Base-by-base conservation (phyloP, 1,140 invertebrate species). In the Asobara japonica region DNA sequence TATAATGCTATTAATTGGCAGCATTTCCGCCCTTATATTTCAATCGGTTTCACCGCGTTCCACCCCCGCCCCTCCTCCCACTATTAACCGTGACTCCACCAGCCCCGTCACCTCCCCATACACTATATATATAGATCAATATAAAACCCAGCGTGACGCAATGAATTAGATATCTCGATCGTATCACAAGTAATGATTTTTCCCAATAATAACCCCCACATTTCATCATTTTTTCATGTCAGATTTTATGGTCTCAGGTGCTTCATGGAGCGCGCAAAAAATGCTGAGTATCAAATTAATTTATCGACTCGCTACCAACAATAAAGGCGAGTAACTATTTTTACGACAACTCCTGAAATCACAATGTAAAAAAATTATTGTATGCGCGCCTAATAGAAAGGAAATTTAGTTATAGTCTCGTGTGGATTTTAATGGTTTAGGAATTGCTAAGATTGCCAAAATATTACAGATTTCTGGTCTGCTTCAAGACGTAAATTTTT, bases 1-100 rank as follows among this genome's bases (percentile, higher is more conserved):
- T 81, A 81, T 79, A 79, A 79, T 77, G 72, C 78, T 77, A 82
- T 84, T 80, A 80, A 83, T 82, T 80, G 77, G 69, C 67, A 74
- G 73, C 70, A 62, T 79, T 80, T 83, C 78, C 79, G 78, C 79
- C 77, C 77, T 79, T 78, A 78, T 79, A 80, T 80, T 83, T 81
- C 77, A 80, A 82, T 82, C 74, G 41, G 65, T 71, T 75, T 73
- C 60, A 62, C 27, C 11, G 27, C 18, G 27, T 60, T 38, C 16
- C 10, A 0, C 31, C 31, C 30, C 22, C 27, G 45, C 67, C 56
- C 25, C n/a, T 11, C 51, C 18, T 25, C 51, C 22, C 51, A 18
- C n/a, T 56, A 16, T 13, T 20, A 48, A 68, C 30, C 20, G 66
- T 68, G 41, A 30, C 45, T 20, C 27, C n/a, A 25, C 11, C 56